phyloP scores from a whole-genome alignment of 1,140 invertebrate species.

The Thaumatotibia leucotreta region DNA sequence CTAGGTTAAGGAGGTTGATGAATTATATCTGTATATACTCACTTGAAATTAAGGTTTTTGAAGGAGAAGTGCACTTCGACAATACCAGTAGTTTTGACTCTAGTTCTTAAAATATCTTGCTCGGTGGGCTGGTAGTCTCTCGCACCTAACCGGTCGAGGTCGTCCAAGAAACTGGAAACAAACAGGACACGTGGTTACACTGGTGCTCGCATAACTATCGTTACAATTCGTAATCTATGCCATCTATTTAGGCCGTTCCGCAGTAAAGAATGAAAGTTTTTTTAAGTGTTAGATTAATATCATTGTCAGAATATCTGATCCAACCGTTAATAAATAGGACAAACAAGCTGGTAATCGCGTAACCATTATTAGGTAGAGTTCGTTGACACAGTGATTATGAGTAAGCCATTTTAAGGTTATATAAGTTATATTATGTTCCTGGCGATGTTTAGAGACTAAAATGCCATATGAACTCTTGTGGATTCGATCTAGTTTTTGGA shows the following conservation, averaged over 20 bases:
- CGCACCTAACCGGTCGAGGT: slow-evolving; percentile 97
- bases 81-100: slow-evolving; percentile 99
- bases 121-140: slow-evolving; percentile 99
- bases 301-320: too few relatives aligned
- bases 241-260: not conserved
- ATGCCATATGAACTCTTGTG: too few relatives aligned
- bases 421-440: too few relatives aligned
- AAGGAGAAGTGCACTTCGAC: slow-evolving; percentile 99
- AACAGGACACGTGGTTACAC: slow-evolving; percentile 12
- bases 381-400: too few relatives aligned
- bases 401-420: too few relatives aligned
- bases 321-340: too few relatives aligned
- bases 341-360: too few relatives aligned
- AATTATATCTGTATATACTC: slow-evolving; percentile 65
- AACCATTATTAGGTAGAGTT: too few relatives aligned
- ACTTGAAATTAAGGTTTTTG: slow-evolving; percentile 99
- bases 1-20: too few relatives aligned
- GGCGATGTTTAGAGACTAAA: too few relatives aligned
- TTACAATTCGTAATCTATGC: not conserved
- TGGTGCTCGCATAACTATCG: not conserved
- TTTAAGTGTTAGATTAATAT: too few relatives aligned
- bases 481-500: too few relatives aligned
- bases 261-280: not conserved
- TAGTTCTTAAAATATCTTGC: slow-evolving; percentile 99
- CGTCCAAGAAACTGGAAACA: slow-evolving; percentile 90